Base-by-base conservation (phyloP, 1,140 invertebrate genomes). In the Cheumatopsyche charites region DNA sequence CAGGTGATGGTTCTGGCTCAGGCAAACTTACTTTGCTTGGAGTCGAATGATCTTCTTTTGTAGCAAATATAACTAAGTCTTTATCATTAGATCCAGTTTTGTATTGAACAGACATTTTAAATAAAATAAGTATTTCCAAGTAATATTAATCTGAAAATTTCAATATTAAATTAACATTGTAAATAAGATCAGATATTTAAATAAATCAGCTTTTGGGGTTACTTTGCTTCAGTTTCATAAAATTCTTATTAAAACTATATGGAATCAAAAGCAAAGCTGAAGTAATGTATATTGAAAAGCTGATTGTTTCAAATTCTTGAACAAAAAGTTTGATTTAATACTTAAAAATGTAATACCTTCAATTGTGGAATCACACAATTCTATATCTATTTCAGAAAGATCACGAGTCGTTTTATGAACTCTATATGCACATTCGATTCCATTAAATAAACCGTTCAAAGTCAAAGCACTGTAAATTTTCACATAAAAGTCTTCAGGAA, bases 21-120 rank as follows among this genome's bases (percentile, higher is more conserved):
- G 92, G 90, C 70, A 95, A 82, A 52, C 83, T 80, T n/a, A 94
- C 86, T 67, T 81, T 89, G 77, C 91, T 91, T 7, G 93, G 92
- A 13, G 82, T 79, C 4, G 89, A 81, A 79, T 92, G 89, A 77
- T 95, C 93, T 80, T 94, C 93, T 79, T 91, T 89, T 0, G 92
- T 88, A 12, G 90, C 90, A 82, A 96, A 94, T 68, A 96, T 90
- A 4, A 96, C 90, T 71, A 89, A 87, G 79, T 97, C 93, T 83
- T 96, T 95, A 17, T 92, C 90, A 79, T 86, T 82, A 21, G 79
- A 78, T 7, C 84, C 87, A 41, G 82, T 77, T 55, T 76, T 77
- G 71, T 84, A 79, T 71, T 80, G 81, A 63, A 80, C 77, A n/a
- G 85, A 83, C 86, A 87, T 87, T 72, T 36, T 80, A 41, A 45